phyloP scores from a whole-genome alignment of 1,140 invertebrate genomes.

The Bathynomus jamesi region DNA sequence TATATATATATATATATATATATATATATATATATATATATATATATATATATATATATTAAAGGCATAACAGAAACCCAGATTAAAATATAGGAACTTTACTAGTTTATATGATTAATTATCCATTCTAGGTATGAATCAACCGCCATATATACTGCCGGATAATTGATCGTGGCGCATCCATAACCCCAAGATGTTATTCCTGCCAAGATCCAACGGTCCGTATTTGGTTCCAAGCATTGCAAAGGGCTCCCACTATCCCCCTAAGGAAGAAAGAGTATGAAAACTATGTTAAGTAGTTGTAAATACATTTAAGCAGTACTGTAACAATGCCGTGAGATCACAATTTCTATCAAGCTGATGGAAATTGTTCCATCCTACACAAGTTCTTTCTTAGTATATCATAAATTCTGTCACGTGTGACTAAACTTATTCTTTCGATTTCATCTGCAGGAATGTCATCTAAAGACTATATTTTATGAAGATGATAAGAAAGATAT shows the following conservation, averaged over 20 bases:
- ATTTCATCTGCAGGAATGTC: too few relatives aligned
- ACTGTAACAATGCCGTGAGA: too few relatives aligned
- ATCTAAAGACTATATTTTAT: too few relatives aligned
- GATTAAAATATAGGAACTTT: background rate
- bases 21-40: background rate
- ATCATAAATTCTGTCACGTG: too few relatives aligned
- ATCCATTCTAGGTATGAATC: background rate
- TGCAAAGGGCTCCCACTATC: background rate
- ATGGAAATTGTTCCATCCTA: too few relatives aligned
- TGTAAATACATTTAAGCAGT: too few relatives aligned
- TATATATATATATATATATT: too few relatives aligned
- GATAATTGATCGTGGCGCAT: background rate
- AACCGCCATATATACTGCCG: background rate
- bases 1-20: conserved; percentile 3
- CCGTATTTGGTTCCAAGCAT: background rate
- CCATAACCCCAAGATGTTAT: background rate
- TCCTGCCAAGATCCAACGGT: background rate
- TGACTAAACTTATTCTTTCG: too few relatives aligned
- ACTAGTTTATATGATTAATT: background rate
- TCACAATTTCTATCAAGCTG: too few relatives aligned
- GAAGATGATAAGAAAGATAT: too few relatives aligned
- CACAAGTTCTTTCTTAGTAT: too few relatives aligned
- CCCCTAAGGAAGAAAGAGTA: background rate
- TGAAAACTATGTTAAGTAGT: background rate
- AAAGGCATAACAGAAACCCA: background rate